Evolutionary conservation across 2,888 invertebrate species (phyloP).

Genomic region (Malacosoma neustria): DNA sequence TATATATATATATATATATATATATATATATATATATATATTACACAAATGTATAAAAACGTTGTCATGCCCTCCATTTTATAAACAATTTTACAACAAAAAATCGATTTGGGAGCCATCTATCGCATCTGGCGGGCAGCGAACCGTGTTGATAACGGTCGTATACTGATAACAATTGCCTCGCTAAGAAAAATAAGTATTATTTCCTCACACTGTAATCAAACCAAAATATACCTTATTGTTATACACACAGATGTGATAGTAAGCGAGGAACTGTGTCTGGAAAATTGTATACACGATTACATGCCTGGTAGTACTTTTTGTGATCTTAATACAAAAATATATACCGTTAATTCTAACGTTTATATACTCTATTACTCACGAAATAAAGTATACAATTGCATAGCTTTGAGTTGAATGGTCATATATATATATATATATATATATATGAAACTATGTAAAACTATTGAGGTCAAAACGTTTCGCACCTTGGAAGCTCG

Average conservation of each 20-base stretch:
- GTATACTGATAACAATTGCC: constrained; percentile 5
- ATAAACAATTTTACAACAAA: constrained; percentile 6
- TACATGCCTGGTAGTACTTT: not conserved
- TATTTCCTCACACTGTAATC: not conserved
- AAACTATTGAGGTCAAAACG: constrained; percentile 55
- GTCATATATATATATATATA: constrained; percentile 4
- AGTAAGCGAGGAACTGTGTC: not conserved
- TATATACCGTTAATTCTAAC: not conserved
- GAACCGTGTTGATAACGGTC: constrained; percentile 21
- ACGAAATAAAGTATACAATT: constrained; percentile 14
- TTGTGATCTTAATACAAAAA: not conserved
- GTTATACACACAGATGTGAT: not conserved
- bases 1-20: too few species aligned
- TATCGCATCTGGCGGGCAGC: constrained; percentile 19
- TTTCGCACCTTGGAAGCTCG: constrained; percentile 59
- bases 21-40: too few species aligned
- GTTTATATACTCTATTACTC: constrained; percentile 7
- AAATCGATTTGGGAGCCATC: constrained; percentile 18
- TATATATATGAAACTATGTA: constrained; percentile 6
- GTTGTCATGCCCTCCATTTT: too few species aligned
- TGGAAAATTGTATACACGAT: not conserved
- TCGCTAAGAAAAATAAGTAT: not conserved
- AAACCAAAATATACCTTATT: not conserved
- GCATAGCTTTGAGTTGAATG: not conserved
- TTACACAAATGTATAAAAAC: too few species aligned